These are phyloP conservation scores for Oncorhynchus clarkii DNA, from an alignment of 2,113 vertebrate species.

Conservation along the genomic window DNA sequence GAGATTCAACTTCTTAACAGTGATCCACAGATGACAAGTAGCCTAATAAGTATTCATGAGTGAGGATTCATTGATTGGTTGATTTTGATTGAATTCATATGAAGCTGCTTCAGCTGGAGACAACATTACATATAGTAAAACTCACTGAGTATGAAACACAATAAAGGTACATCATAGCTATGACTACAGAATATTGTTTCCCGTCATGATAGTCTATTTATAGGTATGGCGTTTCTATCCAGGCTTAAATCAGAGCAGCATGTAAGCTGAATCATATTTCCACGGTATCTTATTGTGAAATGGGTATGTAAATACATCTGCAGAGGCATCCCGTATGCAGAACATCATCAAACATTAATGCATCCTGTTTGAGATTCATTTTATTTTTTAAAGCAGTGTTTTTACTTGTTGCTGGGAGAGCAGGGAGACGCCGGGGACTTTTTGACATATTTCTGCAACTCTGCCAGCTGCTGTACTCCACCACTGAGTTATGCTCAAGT, in stretches of 20 bases:
- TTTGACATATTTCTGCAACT: slow-evolving; percentile 37
- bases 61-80: too few relatives aligned
- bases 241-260: neutral
- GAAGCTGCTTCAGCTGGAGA: too few relatives aligned
- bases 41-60: too few relatives aligned
- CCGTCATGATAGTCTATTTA: neutral
- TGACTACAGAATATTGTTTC: neutral
- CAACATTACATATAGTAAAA: too few relatives aligned
- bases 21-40: too few relatives aligned
- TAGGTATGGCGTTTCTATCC: neutral
- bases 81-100: too few relatives aligned
- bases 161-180: too few relatives aligned
- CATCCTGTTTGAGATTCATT: slow-evolving; percentile 11
- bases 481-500: slow-evolving; percentile 7
- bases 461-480: slow-evolving; percentile 34
- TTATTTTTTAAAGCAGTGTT: slow-evolving; percentile 21
- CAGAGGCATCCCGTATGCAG: neutral
- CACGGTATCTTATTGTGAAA: neutral
- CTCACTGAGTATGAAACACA: too few relatives aligned
- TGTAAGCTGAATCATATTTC: neutral
- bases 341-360: slow-evolving; percentile 26
- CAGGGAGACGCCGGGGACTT: slow-evolving; percentile 3
- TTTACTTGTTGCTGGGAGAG: slow-evolving; percentile 20
- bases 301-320: slow-evolving; percentile 1
- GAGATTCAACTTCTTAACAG: too few relatives aligned